A percentile compares a stretch with the other conserved stretches of the same genome.
Conservation (phyloP, 2,888 invertebrate genomes). For the Dendrolimus pini region DNA sequence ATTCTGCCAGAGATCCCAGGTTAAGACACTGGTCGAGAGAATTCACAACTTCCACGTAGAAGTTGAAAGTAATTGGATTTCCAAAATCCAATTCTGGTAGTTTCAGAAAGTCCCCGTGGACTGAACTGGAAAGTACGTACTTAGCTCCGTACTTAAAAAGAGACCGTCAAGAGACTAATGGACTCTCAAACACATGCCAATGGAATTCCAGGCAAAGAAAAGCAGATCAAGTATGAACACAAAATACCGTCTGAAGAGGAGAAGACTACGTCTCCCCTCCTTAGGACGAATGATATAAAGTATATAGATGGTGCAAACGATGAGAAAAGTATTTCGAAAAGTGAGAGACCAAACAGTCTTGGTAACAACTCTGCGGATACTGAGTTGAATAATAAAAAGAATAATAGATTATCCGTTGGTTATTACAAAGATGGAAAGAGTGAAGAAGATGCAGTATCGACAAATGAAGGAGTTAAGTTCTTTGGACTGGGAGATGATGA, state of each 20-base stretch:
- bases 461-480: slow-evolving; percentile 70
- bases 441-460: slow-evolving; percentile 61
- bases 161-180: slow-evolving; percentile 53
- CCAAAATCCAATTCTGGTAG: slow-evolving; percentile 43
- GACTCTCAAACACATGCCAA: slow-evolving; percentile 60
- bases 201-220: slow-evolving; percentile 68
- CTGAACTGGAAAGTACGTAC: slow-evolving; percentile 43
- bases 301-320: slow-evolving; percentile 51
- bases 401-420: slow-evolving; percentile 42
- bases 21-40: slow-evolving; percentile 77
- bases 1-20: slow-evolving; percentile 77
- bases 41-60: slow-evolving; percentile 56
- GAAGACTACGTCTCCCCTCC: slow-evolving; percentile 64
- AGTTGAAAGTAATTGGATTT: slow-evolving; percentile 37
- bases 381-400: slow-evolving; percentile 38
- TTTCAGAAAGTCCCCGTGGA: slow-evolving; percentile 41
- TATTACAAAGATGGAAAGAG: slow-evolving; percentile 41
- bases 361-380: slow-evolving; percentile 59
- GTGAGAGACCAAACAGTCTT: slow-evolving; percentile 36
- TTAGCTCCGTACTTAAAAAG: slow-evolving; percentile 42
- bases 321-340: slow-evolving; percentile 35
- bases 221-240: slow-evolving; percentile 49
- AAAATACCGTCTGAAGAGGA: slow-evolving; percentile 69
- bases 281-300: slow-evolving; percentile 49
- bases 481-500: slow-evolving; percentile 70